These are phyloP conservation scores for Rynchops niger DNA, from an alignment of 2,113 vertebrate genomes.

Conservation along the genomic window DNA sequence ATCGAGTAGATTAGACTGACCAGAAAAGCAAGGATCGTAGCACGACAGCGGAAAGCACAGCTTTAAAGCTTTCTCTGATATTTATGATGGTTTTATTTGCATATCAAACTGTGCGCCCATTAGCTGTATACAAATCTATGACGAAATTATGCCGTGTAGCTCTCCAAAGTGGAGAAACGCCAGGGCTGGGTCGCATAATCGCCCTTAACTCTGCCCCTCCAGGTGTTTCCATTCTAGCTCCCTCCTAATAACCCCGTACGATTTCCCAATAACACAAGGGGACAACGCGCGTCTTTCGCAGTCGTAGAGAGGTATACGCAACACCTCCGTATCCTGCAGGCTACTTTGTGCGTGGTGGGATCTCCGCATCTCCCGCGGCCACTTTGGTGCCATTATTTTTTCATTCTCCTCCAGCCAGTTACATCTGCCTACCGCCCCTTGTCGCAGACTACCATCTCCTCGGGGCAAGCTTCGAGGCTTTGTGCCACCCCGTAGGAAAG, in stretches of 20 bases:
- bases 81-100: slow-evolving; percentile 26
- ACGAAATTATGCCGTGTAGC: neutral
- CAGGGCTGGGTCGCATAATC: slow-evolving; percentile 35
- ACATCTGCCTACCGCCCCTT: neutral
- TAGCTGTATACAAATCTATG: neutral
- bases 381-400: neutral
- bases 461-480: neutral
- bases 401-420: neutral
- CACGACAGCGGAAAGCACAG: neutral
- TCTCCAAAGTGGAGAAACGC: neutral
- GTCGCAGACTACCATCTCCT: neutral
- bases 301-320: neutral
- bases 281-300: neutral
- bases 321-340: neutral
- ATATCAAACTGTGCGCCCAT: slow-evolving; percentile 25
- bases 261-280: neutral
- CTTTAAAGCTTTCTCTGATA: slow-evolving; percentile 19
- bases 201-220: slow-evolving; percentile 15
- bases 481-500: neutral
- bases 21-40: slow-evolving; percentile 42
- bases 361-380: neutral
- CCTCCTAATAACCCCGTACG: neutral
- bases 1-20: neutral
- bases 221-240: slow-evolving; percentile 24
- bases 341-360: neutral